Evolutionary conservation across 2,113 vertebrate species (phyloP).

Genomic region (Astur gentilis): DNA sequence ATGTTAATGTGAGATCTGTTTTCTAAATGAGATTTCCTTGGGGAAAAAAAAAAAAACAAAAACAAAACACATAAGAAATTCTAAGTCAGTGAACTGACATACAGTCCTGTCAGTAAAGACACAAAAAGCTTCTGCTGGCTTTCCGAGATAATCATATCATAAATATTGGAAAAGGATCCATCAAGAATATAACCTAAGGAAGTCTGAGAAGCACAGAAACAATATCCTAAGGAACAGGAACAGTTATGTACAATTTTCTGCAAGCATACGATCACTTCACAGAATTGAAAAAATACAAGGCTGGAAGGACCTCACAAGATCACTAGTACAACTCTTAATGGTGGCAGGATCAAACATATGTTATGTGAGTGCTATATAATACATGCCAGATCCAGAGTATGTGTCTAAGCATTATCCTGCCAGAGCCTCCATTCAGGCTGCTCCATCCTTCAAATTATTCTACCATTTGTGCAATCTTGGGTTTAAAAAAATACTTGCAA

Average conservation of each 20-base stretch:
- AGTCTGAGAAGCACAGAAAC: not conserved
- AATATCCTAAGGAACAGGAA: not conserved
- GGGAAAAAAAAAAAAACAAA: not conserved
- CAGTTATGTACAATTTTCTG: not conserved
- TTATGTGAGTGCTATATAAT: not conserved
- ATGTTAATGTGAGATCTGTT: not conserved
- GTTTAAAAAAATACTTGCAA: not conserved
- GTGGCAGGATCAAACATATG: constrained; percentile 24
- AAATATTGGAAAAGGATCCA: not conserved
- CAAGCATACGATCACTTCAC: not conserved
- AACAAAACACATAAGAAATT: not conserved
- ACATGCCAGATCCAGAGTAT: constrained; percentile 6
- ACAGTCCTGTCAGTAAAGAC: not conserved
- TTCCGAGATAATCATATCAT: not conserved
- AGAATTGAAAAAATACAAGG: not conserved
- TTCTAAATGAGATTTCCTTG: not conserved
- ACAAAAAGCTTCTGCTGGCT: not conserved
- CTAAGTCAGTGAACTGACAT: not conserved
- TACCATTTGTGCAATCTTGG: not conserved
- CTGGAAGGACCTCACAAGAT: constrained; percentile 40
- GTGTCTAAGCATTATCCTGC: not conserved
- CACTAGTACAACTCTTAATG: not conserved
- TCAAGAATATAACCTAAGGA: not conserved
- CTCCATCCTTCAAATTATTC: not conserved
- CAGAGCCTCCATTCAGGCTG: not conserved